phyloP scores from a whole-genome alignment of 2,888 invertebrate species.

The Ectropis crepuscularia region DNA sequence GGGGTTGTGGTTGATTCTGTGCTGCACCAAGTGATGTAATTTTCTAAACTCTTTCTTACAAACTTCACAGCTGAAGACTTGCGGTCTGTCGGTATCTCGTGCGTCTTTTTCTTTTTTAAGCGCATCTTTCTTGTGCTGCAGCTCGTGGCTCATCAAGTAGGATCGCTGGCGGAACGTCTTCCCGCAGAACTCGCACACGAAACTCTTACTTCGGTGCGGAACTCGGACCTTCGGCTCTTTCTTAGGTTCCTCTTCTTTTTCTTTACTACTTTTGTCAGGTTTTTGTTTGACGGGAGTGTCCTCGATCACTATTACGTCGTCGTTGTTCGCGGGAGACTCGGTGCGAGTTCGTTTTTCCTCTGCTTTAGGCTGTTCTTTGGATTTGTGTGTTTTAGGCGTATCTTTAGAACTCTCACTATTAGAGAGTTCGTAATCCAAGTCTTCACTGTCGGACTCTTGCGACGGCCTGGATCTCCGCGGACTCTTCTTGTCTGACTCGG shows the following conservation, averaged over 20 bases:
- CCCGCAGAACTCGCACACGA: conserved; percentile 77
- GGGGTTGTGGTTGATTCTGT: conserved; percentile 72
- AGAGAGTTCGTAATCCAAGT: conserved; percentile 58
- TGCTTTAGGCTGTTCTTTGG: conserved; percentile 58
- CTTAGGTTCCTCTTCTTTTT: conserved; percentile 28
- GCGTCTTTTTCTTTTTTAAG: conserved; percentile 55
- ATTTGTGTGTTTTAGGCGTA: conserved; percentile 58
- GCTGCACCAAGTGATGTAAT: conserved; percentile 79
- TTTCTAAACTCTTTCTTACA: conserved; percentile 80
- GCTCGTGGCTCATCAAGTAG: conserved; percentile 73
- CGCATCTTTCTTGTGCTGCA: conserved; percentile 67
- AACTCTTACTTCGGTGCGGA: conserved; percentile 43
- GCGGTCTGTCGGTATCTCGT: conserved; percentile 35
- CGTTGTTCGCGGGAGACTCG: conserved; percentile 51
- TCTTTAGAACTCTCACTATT: conserved; percentile 45
- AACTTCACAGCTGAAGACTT: conserved; percentile 72
- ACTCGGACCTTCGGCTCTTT: conserved; percentile 8
- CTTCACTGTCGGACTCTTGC: conserved; percentile 64
- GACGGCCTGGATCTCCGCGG: conserved; percentile 60
- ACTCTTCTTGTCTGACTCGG: conserved; percentile 72
- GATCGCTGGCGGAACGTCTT: conserved; percentile 79
- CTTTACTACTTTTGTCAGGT: conserved; percentile 17
- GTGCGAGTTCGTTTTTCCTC: conserved; percentile 25
- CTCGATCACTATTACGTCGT: conserved; percentile 67
- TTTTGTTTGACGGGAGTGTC: conserved; percentile 61